Conservation (phyloP, 2,113 vertebrate species). For the Ibidorhyncha struthersii region DNA sequence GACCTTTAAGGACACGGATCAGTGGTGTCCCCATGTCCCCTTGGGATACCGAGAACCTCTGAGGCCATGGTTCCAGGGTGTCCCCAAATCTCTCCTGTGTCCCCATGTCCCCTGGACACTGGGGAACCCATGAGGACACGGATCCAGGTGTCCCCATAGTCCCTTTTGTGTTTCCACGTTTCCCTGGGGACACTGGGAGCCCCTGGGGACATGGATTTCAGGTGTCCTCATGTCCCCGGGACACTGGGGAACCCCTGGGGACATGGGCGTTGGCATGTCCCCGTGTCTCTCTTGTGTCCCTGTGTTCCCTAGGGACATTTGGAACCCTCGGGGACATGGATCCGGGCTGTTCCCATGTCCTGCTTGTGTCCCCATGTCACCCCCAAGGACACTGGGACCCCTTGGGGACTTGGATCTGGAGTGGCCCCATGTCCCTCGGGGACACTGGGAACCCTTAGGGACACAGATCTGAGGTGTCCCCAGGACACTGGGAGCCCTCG, state of each 20-base stretch:
- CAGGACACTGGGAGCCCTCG: neutral
- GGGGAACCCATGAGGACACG: neutral
- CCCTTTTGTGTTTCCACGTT: neutral
- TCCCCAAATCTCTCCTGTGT: too few relatives aligned
- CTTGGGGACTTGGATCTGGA: neutral
- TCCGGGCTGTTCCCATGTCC: neutral
- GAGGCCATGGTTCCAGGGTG: too few relatives aligned
- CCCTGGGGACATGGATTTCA: neutral
- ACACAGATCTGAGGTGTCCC: neutral
- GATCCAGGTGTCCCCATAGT: neutral
- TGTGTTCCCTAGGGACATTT: neutral
- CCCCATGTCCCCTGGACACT: neutral
- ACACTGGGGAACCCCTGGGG: neutral
- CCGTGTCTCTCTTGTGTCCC: neutral
- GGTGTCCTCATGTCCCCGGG: neutral
- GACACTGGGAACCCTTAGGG: neutral
- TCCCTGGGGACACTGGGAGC: neutral
- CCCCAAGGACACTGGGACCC: neutral
- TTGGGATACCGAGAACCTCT: too few relatives aligned
- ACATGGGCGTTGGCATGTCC: neutral
- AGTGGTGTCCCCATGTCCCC: neutral
- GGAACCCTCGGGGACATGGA: neutral
- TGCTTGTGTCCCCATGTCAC: neutral
- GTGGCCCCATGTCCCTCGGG: neutral
- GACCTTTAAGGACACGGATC: neutral